Evolutionary conservation across 1,140 invertebrate genomes (phyloP).

Genomic region (Drosophila kurseongensis): DNA sequence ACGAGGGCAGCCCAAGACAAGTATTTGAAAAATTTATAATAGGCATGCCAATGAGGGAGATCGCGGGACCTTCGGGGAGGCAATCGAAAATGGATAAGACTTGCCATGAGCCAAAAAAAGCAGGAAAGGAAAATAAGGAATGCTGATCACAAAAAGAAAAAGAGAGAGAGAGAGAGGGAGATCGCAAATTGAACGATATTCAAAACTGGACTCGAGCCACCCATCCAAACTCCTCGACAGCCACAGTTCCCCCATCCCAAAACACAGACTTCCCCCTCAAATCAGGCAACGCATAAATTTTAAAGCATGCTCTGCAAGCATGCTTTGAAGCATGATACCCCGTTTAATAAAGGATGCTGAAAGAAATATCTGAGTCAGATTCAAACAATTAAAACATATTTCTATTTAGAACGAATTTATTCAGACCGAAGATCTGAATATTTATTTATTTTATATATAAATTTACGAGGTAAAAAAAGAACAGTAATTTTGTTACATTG

Average conservation of each 20-base stretch:
- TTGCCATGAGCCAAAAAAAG: constrained; percentile 20
- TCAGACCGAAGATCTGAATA: no score
- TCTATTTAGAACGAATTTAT: no score
- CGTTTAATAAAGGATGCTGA: background rate
- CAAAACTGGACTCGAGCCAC: constrained; percentile 64
- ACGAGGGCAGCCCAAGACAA: constrained; percentile 48
- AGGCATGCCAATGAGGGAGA: constrained; percentile 63
- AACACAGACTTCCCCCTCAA: constrained; percentile 8
- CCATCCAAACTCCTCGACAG: constrained; percentile 11
- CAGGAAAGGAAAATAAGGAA: constrained; percentile 23
- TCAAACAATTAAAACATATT: background rate
- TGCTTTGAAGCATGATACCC: constrained; percentile 6
- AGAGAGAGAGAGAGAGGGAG: constrained; percentile 5
- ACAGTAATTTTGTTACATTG: no score
- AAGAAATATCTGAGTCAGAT: background rate
- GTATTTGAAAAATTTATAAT: constrained; percentile 79
- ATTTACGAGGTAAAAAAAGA: no score
- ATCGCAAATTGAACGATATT: constrained; percentile 53
- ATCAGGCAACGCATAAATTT: constrained; percentile 68
- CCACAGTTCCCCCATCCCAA: constrained; percentile 5
- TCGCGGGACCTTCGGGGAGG: background rate
- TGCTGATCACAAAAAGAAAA: background rate
- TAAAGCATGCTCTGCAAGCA: constrained; percentile 46
- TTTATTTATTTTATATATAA: no score
- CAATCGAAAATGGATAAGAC: constrained; percentile 58